Evolutionary conservation across 2,797 vertebrate species (phyloP).

Genomic region (Alfaro cultratus): DNA sequence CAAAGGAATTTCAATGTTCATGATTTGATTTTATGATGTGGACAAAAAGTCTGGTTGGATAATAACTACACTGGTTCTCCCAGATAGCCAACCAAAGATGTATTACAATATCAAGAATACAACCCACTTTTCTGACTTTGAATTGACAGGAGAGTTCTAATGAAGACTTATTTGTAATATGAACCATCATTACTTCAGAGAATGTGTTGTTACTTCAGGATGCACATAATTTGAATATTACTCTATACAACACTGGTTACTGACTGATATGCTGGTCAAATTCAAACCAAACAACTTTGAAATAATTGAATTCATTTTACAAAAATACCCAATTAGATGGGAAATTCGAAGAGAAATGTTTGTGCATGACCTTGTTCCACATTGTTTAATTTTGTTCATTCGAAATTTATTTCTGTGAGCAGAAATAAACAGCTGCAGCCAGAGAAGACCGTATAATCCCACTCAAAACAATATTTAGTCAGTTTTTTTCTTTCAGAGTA

Average conservation of each 20-base stretch:
- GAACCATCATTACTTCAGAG: background rate
- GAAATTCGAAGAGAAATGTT: background rate
- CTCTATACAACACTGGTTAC: background rate
- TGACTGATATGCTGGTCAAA: background rate
- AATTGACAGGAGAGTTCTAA: background rate
- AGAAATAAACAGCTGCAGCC: background rate
- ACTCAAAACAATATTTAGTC: background rate
- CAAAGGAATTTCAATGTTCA: background rate
- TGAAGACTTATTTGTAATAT: background rate
- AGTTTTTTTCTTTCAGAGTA: background rate
- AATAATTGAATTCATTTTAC: background rate
- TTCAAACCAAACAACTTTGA: background rate
- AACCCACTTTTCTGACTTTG: background rate
- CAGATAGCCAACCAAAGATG: background rate
- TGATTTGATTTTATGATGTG: background rate
- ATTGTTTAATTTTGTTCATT: background rate
- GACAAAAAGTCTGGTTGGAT: background rate
- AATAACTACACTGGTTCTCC: background rate
- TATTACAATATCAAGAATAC: background rate
- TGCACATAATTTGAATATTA: background rate
- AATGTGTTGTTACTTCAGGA: background rate
- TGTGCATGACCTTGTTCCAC: background rate
- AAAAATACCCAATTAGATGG: background rate
- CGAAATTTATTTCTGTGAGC: background rate
- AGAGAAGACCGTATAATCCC: background rate